Evolutionary conservation across 2,113 vertebrate species (phyloP).

Genomic region (Halcyon malimbica): DNA sequence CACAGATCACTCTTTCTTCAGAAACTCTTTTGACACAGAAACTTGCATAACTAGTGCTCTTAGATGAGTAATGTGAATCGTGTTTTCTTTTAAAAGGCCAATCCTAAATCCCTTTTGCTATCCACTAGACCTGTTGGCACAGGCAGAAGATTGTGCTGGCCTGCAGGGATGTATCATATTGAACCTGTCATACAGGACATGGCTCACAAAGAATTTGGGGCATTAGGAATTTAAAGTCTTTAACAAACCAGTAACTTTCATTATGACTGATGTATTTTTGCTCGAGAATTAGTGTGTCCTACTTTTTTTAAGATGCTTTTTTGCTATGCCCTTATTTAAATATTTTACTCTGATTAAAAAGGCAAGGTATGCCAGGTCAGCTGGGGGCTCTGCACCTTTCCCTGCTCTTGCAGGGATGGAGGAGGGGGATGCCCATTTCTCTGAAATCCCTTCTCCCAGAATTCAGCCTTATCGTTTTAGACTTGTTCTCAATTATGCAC

Average conservation of each 20-base stretch:
- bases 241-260: not conserved
- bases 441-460: not conserved
- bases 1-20: constrained; percentile 38
- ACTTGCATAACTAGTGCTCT: constrained; percentile 40
- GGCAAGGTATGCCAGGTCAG: not conserved
- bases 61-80: constrained; percentile 26
- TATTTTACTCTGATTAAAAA: not conserved
- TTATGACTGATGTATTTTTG: not conserved
- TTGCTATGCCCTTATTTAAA: not conserved
- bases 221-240: constrained; percentile 11
- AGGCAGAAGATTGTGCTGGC: constrained; percentile 16
- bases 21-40: constrained; percentile 59
- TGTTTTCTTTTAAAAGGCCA: constrained; percentile 49
- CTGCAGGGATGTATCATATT: constrained; percentile 18
- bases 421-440: accelerated
- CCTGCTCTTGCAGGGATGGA: not conserved
- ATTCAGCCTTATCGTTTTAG: not conserved
- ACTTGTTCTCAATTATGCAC: not conserved
- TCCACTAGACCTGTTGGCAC: not conserved
- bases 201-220: constrained; percentile 13
- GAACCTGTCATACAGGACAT: not conserved
- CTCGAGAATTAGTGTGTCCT: not conserved
- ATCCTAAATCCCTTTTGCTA: constrained; percentile 24
- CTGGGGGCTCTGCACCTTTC: not conserved
- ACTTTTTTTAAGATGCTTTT: not conserved